Evolutionary conservation across 2,888 invertebrate genomes (phyloP), one percentile per base, ranked within the genome.

Genomic region (Drosophila melanosoma): DNA sequence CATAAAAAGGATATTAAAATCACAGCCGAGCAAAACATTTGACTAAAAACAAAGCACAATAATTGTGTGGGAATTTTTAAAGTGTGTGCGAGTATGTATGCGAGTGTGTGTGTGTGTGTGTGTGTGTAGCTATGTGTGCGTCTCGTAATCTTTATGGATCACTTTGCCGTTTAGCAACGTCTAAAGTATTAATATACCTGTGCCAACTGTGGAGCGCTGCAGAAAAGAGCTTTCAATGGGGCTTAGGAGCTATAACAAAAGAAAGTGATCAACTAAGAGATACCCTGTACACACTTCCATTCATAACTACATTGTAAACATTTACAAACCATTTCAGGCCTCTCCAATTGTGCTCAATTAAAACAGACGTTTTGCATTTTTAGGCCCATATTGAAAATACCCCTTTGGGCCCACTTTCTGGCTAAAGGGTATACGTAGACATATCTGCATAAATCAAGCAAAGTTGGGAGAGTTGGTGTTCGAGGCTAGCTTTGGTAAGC

Each of bases 401-500:
- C 20, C 32, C 7, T 20, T 33, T n/a, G 15, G 12, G 3, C 52
- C 32, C 8, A n/a, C n/a, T 20, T 52, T 12, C n/a, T 32, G 52
- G 12, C 7, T 15, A 32, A 29, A 20, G 32, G 20, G 52, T 32
- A 33, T 52, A 3, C 45, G 45, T 20, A 10, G 26, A 8, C 49
- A 70, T 69, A 83, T 83, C 64, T 83, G 77, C 81, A 87, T 89
- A 79, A 72, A 71, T 89, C 79, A 74, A 8, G 26, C 26, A 3
- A 10, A 40, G 15, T 15, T 72, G 35, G 45, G 40, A 51, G 40
- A 7, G 29, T n/a, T n/a, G n/a, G n/a, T 67, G 38, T 32, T 64
- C 26, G 42, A 7, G 54, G 36, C 29, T 40, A 15, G 26, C 10
- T 54, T n/a, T 53, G 26, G 53, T 6, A 29, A 51, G 6, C n/a